A percentile compares a stretch with the other conserved stretches of the same genome.
Evolutionary conservation across 2,797 vertebrate species (phyloP).

Genomic region (Choloepus didactylus): DNA sequence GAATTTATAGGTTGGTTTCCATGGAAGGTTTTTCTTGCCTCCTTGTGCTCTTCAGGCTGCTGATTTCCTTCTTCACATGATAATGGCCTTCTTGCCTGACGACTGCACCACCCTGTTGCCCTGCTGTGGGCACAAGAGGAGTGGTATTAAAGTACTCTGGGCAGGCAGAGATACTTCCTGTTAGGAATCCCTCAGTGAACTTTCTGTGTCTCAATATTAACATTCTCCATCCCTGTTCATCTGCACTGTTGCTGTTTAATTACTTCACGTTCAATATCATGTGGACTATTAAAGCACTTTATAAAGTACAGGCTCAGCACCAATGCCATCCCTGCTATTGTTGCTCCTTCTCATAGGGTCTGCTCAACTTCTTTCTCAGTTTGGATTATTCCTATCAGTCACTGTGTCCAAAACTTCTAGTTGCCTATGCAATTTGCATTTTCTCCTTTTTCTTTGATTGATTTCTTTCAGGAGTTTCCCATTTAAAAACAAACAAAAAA

Average conservation of each 20-base stretch:
- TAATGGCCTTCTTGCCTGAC: not conserved
- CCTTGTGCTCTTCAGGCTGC: not conserved
- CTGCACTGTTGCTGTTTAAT: not conserved
- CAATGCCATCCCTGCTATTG: not conserved
- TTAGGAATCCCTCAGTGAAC: not conserved
- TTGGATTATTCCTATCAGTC: not conserved
- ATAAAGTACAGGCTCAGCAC: not conserved
- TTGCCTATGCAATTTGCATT: not conserved
- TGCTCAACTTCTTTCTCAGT: not conserved
- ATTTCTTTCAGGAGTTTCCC: not conserved
- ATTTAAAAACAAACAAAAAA: not conserved
- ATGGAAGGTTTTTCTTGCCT: not conserved
- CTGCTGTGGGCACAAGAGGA: not conserved
- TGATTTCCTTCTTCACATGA: not conserved
- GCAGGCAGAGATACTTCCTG: not conserved
- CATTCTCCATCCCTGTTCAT: not conserved
- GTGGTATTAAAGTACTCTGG: not conserved
- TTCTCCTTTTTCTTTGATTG: not conserved
- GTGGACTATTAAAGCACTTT: not conserved
- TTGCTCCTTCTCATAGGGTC: not conserved
- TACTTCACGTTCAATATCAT: not conserved
- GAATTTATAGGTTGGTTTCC: not conserved
- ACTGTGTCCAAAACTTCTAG: not conserved
- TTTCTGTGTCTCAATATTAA: not conserved
- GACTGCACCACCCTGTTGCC: fast-evolving